phyloP scores from a whole-genome alignment of 2,113 vertebrate species.

The Entosphenus tridentatus region DNA sequence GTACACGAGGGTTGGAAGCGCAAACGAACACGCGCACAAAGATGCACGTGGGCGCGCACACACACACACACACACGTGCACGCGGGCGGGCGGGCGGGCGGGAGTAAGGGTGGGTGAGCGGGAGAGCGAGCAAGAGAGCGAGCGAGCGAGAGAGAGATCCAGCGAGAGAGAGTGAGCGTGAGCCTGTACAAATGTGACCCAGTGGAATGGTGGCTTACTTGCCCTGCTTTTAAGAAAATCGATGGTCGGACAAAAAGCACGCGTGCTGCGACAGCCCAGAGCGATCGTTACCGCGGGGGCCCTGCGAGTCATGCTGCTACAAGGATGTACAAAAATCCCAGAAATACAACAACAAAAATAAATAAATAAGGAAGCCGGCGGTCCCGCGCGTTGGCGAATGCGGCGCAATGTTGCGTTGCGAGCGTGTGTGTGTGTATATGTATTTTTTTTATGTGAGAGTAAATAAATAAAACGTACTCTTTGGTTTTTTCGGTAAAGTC shows the following conservation, averaged over 20 bases:
- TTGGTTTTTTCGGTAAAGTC: no score
- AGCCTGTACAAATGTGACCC: no score
- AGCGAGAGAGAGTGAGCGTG: no score
- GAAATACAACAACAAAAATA: neutral
- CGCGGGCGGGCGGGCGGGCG: neutral
- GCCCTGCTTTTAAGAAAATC: conserved; percentile 3
- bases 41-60: neutral
- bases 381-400: no score
- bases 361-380: no score
- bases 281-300: conserved; percentile 1
- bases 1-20: neutral
- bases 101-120: neutral
- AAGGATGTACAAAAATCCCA: conserved; percentile 5
- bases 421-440: no score
- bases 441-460: no score
- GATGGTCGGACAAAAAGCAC: conserved; percentile 4
- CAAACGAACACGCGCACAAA: neutral
- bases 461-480: no score
- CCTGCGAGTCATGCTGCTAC: neutral
- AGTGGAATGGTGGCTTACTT: no score
- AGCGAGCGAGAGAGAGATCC: no score
- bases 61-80: neutral
- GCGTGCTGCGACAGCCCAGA: neutral
- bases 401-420: no score
- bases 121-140: no score